Percentiles rank a stretch among this genome's conserved stretches.
These are phyloP conservation scores for Tapirus terrestris DNA, from an alignment of 2,113 vertebrate genomes.

Conservation along the genomic window DNA sequence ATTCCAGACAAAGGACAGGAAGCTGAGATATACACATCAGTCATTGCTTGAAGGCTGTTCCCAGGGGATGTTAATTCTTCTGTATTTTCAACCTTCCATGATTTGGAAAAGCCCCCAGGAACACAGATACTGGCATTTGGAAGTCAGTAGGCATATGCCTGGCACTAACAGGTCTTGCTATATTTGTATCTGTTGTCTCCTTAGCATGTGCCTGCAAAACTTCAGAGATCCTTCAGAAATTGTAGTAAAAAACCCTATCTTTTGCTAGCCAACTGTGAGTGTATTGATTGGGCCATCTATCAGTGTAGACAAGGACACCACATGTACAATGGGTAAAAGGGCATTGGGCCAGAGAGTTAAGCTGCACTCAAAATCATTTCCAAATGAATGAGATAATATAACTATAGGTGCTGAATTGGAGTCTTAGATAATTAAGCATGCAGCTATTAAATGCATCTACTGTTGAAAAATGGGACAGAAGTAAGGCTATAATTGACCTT, in stretches of 20 bases:
- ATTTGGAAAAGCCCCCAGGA: not conserved
- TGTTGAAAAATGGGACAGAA: conserved; percentile 62
- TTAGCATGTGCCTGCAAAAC: not conserved
- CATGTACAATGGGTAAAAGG: not conserved
- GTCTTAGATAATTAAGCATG: conserved; percentile 53
- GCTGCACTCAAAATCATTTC: conserved; percentile 8
- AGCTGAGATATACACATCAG: not conserved
- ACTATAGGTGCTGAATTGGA: not conserved
- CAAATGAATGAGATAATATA: conserved; percentile 5
- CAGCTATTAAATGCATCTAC: conserved; percentile 41
- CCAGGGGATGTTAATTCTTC: not conserved
- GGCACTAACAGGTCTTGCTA: not conserved
- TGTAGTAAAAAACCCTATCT: not conserved
- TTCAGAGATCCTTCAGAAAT: not conserved
- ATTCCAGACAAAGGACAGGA: not conserved
- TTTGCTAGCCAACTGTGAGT: not conserved
- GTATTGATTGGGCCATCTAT: not conserved
- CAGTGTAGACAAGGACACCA: not conserved
- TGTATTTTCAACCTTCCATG: not conserved
- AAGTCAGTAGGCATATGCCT: not conserved
- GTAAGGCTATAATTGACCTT: conserved; percentile 66
- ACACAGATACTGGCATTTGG: not conserved
- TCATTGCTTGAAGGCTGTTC: not conserved
- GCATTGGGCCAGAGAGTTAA: not conserved
- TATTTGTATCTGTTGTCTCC: not conserved